A percentile compares a stretch with the other conserved stretches of the same genome.
These are phyloP conservation scores for Torymus auratus DNA, from an alignment of 2,888 invertebrate species.

Conservation along the genomic window DNA sequence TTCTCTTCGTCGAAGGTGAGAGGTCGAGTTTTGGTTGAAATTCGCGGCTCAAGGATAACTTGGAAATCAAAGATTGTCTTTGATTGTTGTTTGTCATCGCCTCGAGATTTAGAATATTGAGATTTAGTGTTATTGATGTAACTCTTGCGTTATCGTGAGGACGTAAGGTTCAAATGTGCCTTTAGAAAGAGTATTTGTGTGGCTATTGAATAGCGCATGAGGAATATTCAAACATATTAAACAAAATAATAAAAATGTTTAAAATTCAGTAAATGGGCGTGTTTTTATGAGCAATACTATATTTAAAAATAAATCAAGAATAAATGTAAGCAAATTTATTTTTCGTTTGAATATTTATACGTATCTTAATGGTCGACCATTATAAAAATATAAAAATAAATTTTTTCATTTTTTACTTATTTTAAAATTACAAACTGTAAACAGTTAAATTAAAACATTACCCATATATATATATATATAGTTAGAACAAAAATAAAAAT, in stretches of 20 bases:
- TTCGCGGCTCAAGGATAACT: slow-evolving; percentile 4
- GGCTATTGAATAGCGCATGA: too few species aligned
- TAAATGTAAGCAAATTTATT: too few species aligned
- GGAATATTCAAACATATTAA: too few species aligned
- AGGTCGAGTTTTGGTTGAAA: slow-evolving; percentile 19
- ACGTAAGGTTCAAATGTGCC: background rate
- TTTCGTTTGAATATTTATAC: too few species aligned
- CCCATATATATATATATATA: background rate
- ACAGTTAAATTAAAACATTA: slow-evolving; percentile 5
- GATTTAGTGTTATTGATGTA: slow-evolving; percentile 11
- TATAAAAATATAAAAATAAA: too few species aligned
- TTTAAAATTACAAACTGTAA: too few species aligned
- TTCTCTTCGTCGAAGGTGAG: slow-evolving; percentile 16
- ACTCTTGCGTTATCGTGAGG: too few species aligned
- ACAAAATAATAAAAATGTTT: background rate
- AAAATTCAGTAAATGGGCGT: background rate
- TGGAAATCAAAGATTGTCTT: slow-evolving; percentile 1
- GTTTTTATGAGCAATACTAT: too few species aligned
- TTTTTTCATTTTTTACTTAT: too few species aligned
- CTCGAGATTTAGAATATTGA: slow-evolving; percentile 7
- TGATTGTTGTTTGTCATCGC: background rate
- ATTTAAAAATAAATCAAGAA: too few species aligned
- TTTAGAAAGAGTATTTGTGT: too few species aligned
- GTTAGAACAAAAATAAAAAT: background rate
- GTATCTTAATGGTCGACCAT: too few species aligned